These are phyloP conservation scores for Proales similis DNA, from an alignment of 1,140 invertebrate species.

Conservation along the genomic window DNA sequence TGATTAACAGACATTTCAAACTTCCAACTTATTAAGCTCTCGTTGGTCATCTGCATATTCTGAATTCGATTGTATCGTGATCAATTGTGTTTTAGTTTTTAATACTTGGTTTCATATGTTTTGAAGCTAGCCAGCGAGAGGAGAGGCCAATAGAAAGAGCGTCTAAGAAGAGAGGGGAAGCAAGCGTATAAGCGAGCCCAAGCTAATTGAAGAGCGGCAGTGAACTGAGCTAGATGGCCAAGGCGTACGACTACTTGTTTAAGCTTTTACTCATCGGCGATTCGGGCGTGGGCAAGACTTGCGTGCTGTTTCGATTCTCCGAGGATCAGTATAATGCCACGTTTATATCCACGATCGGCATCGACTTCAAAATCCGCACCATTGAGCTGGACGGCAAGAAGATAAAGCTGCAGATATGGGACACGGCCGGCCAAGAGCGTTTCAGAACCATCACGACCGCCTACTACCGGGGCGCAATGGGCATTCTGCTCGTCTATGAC, in stretches of 20 bases:
- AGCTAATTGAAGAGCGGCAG: no score
- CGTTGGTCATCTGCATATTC: no score
- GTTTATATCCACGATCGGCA: conserved; percentile 95
- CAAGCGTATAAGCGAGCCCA: no score
- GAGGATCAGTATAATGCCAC: conserved; percentile 97
- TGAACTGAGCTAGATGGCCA: conserved; percentile 59
- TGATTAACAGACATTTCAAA: no score
- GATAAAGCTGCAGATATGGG: conserved; percentile 58
- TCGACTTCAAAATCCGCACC: conserved; percentile 60
- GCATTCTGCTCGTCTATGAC: conserved; percentile 39
- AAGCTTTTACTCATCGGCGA: conserved; percentile 95
- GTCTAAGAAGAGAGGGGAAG: no score
- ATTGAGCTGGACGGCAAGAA: conserved; percentile 57
- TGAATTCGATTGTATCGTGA: no score
- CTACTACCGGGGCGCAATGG: conserved; percentile 91
- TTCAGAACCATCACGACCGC: conserved; percentile 96
- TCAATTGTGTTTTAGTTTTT: no score
- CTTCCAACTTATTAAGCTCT: no score
- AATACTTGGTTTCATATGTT: no score
- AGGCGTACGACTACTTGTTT: conserved; percentile 95
- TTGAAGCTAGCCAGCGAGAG: no score
- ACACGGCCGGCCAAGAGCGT: conserved; percentile 63
- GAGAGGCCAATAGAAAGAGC: no score
- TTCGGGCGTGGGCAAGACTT: conserved; percentile 91
- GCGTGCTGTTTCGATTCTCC: conserved; percentile 92